Evolutionary conservation across 2,113 vertebrate genomes (phyloP), one percentile per base, ranked within the genome.

Genomic region (Boleophthalmus pectinirostris): DNA sequence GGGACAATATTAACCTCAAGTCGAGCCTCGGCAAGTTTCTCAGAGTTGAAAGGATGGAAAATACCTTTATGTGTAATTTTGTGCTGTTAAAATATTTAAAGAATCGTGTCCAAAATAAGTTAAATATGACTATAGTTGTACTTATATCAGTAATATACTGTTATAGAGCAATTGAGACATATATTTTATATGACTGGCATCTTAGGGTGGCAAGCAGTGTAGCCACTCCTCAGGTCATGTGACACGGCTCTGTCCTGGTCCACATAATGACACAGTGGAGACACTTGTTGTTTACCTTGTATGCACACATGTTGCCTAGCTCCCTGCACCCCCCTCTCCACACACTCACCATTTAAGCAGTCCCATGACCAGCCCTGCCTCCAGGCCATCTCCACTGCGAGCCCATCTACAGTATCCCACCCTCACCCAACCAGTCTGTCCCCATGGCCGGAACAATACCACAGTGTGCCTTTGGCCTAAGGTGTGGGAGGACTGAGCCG

Each of bases 391-490:
- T 80, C 61, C 8, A 70, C 63, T 65, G 58, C 58, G 49, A 66
- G 11, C 69, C 72, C 77, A 76, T 86, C 53, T 71, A 80, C 87
- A 78, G 85, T 84, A 80, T 70, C 79, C 70, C 82, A 69, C 69
- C 74, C 81, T 80, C 81, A 86, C 79, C 81, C 84, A 70, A 82
- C 83, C 78, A 68, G 61, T 87, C 86, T 87, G 74, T 90, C 84
- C 86, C 81, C 83, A 86, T 89, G 90, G 91, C 75, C 82, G 67
- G 89, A 93, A 94, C 93, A 94, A 94, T 94, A 90, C 90, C 12
- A 80, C 90, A 92, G 92, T 93, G 93, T 94, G 89, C 53, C 70
- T 90, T 90, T 88, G 87, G 91, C 93, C 93, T 88, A 92, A 93
- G 93, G 93, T 93, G 92, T 94, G 92, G 93, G 93, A 93, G 92